Percentiles rank a stretch among this genome's conserved stretches.
Evolutionary conservation across 2,888 invertebrate species (phyloP).

Genomic region (Napeogenes sylphis): DNA sequence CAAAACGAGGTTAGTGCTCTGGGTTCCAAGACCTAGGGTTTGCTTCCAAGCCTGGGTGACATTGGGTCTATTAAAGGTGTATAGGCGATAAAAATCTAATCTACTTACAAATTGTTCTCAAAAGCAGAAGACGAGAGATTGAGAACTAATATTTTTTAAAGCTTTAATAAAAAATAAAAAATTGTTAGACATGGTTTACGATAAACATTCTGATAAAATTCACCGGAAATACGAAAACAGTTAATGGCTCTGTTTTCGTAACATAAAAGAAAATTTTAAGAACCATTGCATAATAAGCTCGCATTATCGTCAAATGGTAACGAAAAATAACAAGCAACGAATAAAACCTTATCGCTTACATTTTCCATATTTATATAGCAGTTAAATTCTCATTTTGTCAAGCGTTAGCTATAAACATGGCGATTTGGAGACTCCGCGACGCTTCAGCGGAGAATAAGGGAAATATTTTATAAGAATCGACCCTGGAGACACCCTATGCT

Average conservation of each 20-base stretch:
- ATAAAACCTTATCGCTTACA: slow-evolving; percentile 26
- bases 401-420: slow-evolving; percentile 39
- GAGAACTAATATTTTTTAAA: too few species aligned
- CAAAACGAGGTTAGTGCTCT: too few species aligned
- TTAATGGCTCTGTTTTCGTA: not conserved
- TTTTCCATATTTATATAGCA: slow-evolving; percentile 41
- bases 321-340: slow-evolving; percentile 26
- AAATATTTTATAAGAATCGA: slow-evolving; percentile 18
- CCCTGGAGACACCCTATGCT: slow-evolving; percentile 10
- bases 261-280: slow-evolving; percentile 3
- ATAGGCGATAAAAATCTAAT: too few species aligned
- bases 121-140: too few species aligned
- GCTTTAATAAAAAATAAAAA: too few species aligned
- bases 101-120: too few species aligned
- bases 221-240: not conserved
- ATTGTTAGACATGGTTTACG: too few species aligned
- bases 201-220: not conserved
- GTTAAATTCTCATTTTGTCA: slow-evolving; percentile 50
- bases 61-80: too few species aligned
- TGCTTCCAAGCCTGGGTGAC: too few species aligned
- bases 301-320: slow-evolving; percentile 18
- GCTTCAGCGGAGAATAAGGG: slow-evolving; percentile 10
- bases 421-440: slow-evolving; percentile 32
- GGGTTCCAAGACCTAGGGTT: too few species aligned
- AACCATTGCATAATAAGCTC: slow-evolving; percentile 9